Conservation (phyloP, 2,113 vertebrate genomes). For the Pedionomus torquatus region DNA sequence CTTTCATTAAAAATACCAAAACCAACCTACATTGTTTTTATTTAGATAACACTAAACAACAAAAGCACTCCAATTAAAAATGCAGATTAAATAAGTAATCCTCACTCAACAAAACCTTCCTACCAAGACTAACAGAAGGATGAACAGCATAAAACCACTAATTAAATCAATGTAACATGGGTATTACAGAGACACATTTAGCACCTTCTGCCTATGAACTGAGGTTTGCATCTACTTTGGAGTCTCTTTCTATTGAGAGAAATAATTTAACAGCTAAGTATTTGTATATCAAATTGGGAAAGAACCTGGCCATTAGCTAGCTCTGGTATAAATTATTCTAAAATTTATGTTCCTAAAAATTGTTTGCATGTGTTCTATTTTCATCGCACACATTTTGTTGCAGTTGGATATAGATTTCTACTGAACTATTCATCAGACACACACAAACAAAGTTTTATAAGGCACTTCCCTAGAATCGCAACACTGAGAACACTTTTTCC, state of each 20-base stretch:
- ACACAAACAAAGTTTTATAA: neutral
- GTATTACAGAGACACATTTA: neutral
- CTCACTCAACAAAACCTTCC: neutral
- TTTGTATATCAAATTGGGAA: neutral
- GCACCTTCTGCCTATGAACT: neutral
- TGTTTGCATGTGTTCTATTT: neutral
- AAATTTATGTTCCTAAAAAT: neutral
- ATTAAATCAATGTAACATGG: conserved; percentile 13
- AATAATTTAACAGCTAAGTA: neutral
- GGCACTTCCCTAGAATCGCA: neutral
- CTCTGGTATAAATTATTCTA: neutral
- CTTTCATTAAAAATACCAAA: neutral
- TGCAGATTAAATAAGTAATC: conserved; percentile 38
- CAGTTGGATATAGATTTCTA: neutral
- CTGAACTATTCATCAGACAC: neutral
- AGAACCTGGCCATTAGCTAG: neutral
- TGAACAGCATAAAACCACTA: conserved; percentile 27
- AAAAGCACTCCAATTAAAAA: conserved; percentile 29
- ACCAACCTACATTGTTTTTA: neutral
- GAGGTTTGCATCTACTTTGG: neutral
- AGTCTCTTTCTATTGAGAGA: neutral
- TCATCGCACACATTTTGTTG: neutral
- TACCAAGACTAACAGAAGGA: neutral
- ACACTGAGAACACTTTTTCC: neutral
- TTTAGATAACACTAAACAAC: neutral